Conservation (phyloP, 2,888 invertebrate genomes). For the Sminthurinus aureus region DNA sequence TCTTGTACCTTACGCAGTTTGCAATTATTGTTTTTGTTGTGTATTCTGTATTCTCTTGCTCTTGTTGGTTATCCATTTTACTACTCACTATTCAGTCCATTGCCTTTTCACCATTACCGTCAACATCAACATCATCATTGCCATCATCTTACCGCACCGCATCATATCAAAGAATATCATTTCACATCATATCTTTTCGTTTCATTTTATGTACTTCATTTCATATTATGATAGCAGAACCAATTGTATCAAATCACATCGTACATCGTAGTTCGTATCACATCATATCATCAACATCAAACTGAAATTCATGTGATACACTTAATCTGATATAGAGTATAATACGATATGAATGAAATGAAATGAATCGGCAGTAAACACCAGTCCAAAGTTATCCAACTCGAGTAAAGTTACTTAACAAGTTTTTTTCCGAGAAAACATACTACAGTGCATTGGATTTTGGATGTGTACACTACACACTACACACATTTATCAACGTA, state of each 20-base stretch:
- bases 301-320: too few species aligned
- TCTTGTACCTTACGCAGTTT: too few species aligned
- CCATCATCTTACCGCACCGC: background rate
- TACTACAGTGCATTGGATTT: too few species aligned
- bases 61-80: background rate
- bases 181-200: too few species aligned
- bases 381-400: background rate
- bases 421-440: background rate
- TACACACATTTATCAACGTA: too few species aligned
- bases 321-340: background rate
- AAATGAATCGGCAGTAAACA: background rate
- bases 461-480: too few species aligned
- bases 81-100: background rate
- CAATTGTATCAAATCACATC: too few species aligned
- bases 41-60: background rate
- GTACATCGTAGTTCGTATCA: too few species aligned
- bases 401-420: background rate
- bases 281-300: too few species aligned
- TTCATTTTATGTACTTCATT: too few species aligned
- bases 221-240: too few species aligned
- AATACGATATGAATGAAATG: background rate
- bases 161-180: too few species aligned
- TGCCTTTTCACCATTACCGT: background rate
- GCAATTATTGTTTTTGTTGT: background rate
- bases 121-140: background rate